These are phyloP conservation scores for Apamea monoglypha DNA, from an alignment of 2,888 invertebrate genomes.

Conservation along the genomic window DNA sequence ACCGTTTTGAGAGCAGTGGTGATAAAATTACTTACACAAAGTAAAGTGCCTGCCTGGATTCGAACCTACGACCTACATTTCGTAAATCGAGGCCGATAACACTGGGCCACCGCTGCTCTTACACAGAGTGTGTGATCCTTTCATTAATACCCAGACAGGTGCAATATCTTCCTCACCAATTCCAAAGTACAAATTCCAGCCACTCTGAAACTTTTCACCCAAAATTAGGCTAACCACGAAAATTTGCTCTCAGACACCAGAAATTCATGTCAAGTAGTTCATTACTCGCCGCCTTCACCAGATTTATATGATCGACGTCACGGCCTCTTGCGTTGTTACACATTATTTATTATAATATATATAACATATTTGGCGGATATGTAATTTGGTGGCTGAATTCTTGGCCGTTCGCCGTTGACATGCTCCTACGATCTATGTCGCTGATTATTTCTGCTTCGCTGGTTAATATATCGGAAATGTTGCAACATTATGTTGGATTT, in stretches of 20 bases:
- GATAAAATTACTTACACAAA: too few relatives aligned
- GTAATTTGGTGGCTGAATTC: constrained; percentile 81
- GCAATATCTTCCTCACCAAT: neutral
- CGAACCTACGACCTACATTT: neutral
- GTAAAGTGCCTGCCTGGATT: too few relatives aligned
- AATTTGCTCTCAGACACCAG: constrained; percentile 6
- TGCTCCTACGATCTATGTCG: constrained; percentile 73
- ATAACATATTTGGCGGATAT: constrained; percentile 75
- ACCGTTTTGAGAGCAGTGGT: neutral
- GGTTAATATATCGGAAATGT: constrained; percentile 67
- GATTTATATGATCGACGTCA: constrained; percentile 62
- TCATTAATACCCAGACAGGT: neutral
- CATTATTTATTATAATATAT: constrained; percentile 62
- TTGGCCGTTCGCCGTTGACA: constrained; percentile 78
- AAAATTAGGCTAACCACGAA: constrained; percentile 4
- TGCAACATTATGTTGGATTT: constrained; percentile 62
- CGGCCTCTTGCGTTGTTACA: constrained; percentile 50
- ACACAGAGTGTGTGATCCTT: neutral
- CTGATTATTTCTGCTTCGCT: constrained; percentile 76
- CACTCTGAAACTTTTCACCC: neutral
- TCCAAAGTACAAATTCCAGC: neutral
- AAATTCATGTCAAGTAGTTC: constrained; percentile 36
- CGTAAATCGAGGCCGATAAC: neutral
- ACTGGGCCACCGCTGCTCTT: neutral
- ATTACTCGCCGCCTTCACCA: constrained; percentile 43